Evolutionary conservation across 2,797 vertebrate species (phyloP), one percentile per base, ranked within the genome.

Genomic region (Danio jaintianensis): DNA sequence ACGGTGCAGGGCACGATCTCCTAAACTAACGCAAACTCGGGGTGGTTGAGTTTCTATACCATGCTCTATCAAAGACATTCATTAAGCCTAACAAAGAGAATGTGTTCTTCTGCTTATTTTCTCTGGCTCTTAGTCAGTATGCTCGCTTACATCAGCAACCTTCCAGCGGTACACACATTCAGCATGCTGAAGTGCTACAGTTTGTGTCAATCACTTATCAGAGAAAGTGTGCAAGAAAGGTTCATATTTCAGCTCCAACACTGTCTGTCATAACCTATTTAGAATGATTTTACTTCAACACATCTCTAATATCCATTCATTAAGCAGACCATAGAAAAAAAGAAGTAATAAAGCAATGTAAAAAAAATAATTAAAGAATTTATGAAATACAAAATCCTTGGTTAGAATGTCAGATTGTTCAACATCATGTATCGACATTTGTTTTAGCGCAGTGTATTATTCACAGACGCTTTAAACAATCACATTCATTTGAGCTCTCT

Each of bases 101-200:
- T 93, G 95, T 93, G 92, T 94, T 95, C 95, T 93, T 93, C 92
- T 91, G 89, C 87, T 94, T 96, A 93, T 95, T 96, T 95, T 94
- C 92, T 92, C 95, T 97, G 95, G 94, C 94, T 86, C 89, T 88
- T 87, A 90, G 92, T 95, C 92, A 90, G 93, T 90, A 90, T 91
- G 89, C 91, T 91, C 92, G 88, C 90, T 92, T 91, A 87, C 90
- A 90, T 89, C 88, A 90, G 92, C 91, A 94, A 95, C 93, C 94
- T 91, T 90, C 91, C 93, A 95, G 91, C 92, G 93, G 93, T 91
- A 92, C 87, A 92, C 87, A 92, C 81, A 78, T 69, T 66, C 75
- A 82, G 59, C 67, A 86, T 93, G 86, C 81, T 66, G 70, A 88
- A 86, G 86, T 82, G 78, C 84, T 87, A 76, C 71, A 12, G 29